These are phyloP conservation scores for Eilema griseolum DNA, from an alignment of 2,888 invertebrate genomes.

Conservation along the genomic window DNA sequence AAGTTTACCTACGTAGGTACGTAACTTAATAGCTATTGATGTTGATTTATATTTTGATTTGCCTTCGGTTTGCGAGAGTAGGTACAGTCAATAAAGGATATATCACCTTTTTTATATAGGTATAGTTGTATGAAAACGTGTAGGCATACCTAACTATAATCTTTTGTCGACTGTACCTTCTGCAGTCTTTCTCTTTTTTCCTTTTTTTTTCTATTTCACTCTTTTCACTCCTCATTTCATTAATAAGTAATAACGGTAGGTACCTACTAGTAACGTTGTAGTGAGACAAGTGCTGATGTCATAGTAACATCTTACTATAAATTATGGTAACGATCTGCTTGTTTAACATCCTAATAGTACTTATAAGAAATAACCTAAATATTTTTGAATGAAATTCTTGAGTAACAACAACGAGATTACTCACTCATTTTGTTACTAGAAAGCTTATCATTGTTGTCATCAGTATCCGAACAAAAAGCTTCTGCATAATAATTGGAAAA, in stretches of 20 bases:
- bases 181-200: background rate
- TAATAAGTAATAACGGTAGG: rapidly evolving
- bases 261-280: background rate
- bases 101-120: no score
- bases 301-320: background rate
- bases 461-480: constrained; percentile 78
- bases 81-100: no score
- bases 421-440: constrained; percentile 67
- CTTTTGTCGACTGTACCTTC: no score
- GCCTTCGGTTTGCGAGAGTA: background rate
- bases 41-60: no score
- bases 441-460: constrained; percentile 79
- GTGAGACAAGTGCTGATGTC: background rate
- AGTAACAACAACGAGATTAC: constrained; percentile 61
- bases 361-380: background rate
- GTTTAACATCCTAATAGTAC: background rate
- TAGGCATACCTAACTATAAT: no score
- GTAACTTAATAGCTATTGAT: no score
- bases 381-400: constrained; percentile 39
- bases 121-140: no score
- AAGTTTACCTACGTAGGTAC: no score
- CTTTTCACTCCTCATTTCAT: background rate
- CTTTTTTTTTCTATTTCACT: background rate
- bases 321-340: background rate
- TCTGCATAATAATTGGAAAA: constrained; percentile 83